These are phyloP conservation scores for Drosophila watanabei DNA, from an alignment of 1,140 invertebrate genomes.

Conservation along the genomic window DNA sequence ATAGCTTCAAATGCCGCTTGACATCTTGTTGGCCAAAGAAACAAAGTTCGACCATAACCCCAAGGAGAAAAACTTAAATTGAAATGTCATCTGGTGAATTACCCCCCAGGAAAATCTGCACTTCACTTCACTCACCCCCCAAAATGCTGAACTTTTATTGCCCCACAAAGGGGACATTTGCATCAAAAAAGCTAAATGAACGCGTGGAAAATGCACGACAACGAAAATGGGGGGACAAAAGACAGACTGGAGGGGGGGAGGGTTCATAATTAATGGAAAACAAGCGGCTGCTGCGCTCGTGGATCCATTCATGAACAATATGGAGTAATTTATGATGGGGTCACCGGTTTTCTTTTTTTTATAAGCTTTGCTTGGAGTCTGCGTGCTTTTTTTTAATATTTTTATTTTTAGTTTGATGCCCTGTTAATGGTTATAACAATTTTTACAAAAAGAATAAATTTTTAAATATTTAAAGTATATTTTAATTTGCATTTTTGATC, in stretches of 20 bases:
- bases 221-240: conserved; percentile 16
- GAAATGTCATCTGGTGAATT: conserved; percentile 45
- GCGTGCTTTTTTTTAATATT: conserved; percentile 10
- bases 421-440: background rate
- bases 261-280: conserved; percentile 62
- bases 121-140: conserved; percentile 4
- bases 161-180: conserved; percentile 49
- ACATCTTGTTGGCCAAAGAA: conserved; percentile 5
- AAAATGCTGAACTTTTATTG: conserved; percentile 35
- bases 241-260: background rate
- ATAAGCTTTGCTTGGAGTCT: conserved; percentile 3
- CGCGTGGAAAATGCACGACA: conserved; percentile 37
- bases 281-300: conserved; percentile 32
- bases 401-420: conserved; percentile 1
- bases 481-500: background rate
- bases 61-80: conserved; percentile 36
- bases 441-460: background rate
- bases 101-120: conserved; percentile 6
- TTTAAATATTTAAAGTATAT: background rate
- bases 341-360: conserved; percentile 13
- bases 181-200: conserved; percentile 49
- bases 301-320: conserved; percentile 57
- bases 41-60: conserved; percentile 17
- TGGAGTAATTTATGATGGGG: conserved; percentile 59
- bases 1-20: conserved; percentile 10